Percentiles rank a stretch among this genome's conserved stretches.
Evolutionary conservation across 2,888 invertebrate genomes (phyloP).

Genomic region (Auanema freiburgensis): DNA sequence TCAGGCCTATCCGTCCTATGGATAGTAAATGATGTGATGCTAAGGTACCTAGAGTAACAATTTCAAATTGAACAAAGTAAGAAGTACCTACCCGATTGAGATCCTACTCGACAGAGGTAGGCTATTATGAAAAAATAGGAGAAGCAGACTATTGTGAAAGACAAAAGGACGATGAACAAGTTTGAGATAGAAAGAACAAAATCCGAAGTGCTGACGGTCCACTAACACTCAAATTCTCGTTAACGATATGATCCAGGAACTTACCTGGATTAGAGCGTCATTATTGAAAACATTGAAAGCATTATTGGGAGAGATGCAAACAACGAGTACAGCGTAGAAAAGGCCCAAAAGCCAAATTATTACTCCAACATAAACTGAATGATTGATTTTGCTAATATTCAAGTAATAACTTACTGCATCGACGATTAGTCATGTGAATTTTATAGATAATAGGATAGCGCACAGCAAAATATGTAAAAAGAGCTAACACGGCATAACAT

Average conservation of each 20-base stretch:
- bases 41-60: not conserved
- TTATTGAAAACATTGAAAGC: constrained; percentile 42
- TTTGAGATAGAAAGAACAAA: constrained; percentile 39
- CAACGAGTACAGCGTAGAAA: constrained; percentile 37
- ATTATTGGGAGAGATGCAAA: constrained; percentile 38
- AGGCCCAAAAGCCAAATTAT: constrained; percentile 34
- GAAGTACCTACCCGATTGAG: constrained; percentile 19
- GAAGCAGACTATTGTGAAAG: constrained; percentile 32
- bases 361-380: constrained; percentile 33
- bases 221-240: constrained; percentile 11
- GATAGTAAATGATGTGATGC: constrained; percentile 29
- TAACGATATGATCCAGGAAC: not conserved
- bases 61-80: not conserved
- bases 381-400: not conserved
- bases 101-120: constrained; percentile 31
- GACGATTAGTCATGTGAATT: constrained; percentile 27
- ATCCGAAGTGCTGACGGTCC: constrained; percentile 23
- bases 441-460: constrained; percentile 35
- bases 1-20: constrained; percentile 31
- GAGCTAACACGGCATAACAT: constrained; percentile 39
- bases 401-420: constrained; percentile 22
- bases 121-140: constrained; percentile 35
- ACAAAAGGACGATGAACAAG: constrained; percentile 33
- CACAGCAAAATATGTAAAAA: constrained; percentile 38
- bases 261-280: constrained; percentile 29